These are phyloP conservation scores for Pipistrellus pipistrellus DNA, from an alignment of 2,797 vertebrate genomes.

Conservation along the genomic window DNA sequence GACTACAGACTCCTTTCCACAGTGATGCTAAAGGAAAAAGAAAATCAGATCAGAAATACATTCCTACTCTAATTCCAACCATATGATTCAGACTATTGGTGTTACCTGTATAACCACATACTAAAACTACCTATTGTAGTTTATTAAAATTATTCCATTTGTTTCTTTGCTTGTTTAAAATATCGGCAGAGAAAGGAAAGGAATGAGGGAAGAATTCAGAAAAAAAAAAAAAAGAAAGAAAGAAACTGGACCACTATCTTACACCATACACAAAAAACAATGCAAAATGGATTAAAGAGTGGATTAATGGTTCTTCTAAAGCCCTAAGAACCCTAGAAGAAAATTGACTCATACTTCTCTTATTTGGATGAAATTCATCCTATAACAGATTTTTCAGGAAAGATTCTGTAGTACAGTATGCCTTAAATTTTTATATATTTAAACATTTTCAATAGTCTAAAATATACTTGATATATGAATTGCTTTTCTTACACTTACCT, in stretches of 20 bases:
- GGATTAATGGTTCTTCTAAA: not conserved
- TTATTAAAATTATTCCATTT: not conserved
- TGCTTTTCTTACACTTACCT: not conserved
- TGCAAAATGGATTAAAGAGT: not conserved
- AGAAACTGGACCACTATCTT: not conserved
- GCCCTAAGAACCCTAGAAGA: not conserved
- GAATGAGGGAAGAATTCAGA: not conserved
- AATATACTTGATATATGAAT: not conserved
- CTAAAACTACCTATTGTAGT: not conserved
- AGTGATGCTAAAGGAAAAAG: not conserved
- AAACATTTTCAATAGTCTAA: not conserved
- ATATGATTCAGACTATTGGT: not conserved
- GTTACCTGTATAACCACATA: not conserved
- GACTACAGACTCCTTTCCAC: not conserved
- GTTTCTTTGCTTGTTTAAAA: not conserved
- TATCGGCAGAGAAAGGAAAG: accelerated
- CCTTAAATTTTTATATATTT: not conserved
- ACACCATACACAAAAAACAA: not conserved
- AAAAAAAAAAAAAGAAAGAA: not conserved
- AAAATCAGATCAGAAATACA: not conserved
- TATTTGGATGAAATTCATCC: not conserved
- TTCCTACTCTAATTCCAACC: not conserved
- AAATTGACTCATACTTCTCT: not conserved
- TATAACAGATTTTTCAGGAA: not conserved
- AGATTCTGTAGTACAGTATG: not conserved